Evolutionary conservation across 2,888 invertebrate genomes (phyloP).

Genomic region (Anthoptus insignis): DNA sequence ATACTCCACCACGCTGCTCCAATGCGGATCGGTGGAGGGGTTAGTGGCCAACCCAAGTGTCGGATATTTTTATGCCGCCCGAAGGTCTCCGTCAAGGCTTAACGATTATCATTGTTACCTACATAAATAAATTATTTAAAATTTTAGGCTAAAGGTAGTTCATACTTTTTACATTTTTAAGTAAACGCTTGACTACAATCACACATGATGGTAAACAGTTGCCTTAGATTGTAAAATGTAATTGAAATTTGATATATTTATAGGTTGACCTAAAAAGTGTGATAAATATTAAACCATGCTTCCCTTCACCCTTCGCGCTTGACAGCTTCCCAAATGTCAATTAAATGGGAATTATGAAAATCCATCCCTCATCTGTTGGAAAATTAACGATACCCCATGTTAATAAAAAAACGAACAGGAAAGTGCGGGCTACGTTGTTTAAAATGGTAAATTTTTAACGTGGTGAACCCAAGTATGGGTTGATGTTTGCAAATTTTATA

Average conservation of each 20-base stretch:
- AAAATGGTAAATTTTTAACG: constrained; percentile 23
- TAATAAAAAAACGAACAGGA: constrained; percentile 23
- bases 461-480: not conserved
- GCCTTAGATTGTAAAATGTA: too few species aligned
- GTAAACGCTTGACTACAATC: too few species aligned
- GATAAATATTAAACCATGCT: not conserved
- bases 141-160: too few species aligned
- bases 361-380: constrained; percentile 37
- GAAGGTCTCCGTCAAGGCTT: too few species aligned
- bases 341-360: constrained; percentile 17
- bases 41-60: too few species aligned
- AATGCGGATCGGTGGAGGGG: too few species aligned
- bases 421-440: constrained; percentile 14
- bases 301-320: not conserved
- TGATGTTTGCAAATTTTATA: not conserved
- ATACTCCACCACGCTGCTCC: too few species aligned
- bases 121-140: not conserved
- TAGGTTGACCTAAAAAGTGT: not conserved
- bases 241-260: too few species aligned
- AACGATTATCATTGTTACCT: too few species aligned
- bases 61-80: too few species aligned
- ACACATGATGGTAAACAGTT: too few species aligned
- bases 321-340: constrained; percentile 6
- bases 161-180: too few species aligned
- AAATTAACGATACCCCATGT: constrained; percentile 41